Evolutionary conservation across 2,888 invertebrate genomes (phyloP), one percentile per base, ranked within the genome.

Genomic region (Cosmorhoe ocellata): DNA sequence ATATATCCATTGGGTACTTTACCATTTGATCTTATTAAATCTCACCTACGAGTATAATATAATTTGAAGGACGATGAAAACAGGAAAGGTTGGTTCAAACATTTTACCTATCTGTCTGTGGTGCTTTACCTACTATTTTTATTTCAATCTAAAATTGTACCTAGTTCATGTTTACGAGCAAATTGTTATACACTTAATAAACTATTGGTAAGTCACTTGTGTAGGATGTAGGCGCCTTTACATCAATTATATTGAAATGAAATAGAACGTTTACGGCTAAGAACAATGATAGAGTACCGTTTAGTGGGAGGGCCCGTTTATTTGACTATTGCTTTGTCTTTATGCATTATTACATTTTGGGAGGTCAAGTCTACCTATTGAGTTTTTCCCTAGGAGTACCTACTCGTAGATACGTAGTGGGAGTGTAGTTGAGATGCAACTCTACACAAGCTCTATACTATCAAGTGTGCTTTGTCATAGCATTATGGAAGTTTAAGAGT

Each of bases 211-310:
- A 24, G 2, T 47, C 28, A 44, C 27, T 37, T 27, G 34, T 36
- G 13, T 41, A 45, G 30, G 42, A 30, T 46, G 85, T 85, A 81
- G 85, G 83, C 81, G 84, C 78, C 71, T 66, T 67, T 58, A 59
- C 51, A 70, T 72, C 76, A 78, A 79, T 84, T 79, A 79, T 69
- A 81, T 81, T 81, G 74, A 79, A 81, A 84, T 83, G 71, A 72
- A 79, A 79, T 74, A 76, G 72, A 73, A 65, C 69, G 63, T 67
- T 71, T 64, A 69, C 56, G 61, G 62, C 61, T 73, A 74, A 67
- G 79, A 80, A 88, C 87, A 88, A 87, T 86, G 81, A 76, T 61
- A 59, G 59, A 66, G 71, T 69, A 76, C 76, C 65, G 70, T 75
- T 74, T 65, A 72, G 83, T 87, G 84, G 86, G 87, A 73, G 85